Evolutionary conservation across 2,797 vertebrate species (phyloP).

Genomic region (Micrastur ruficollis): DNA sequence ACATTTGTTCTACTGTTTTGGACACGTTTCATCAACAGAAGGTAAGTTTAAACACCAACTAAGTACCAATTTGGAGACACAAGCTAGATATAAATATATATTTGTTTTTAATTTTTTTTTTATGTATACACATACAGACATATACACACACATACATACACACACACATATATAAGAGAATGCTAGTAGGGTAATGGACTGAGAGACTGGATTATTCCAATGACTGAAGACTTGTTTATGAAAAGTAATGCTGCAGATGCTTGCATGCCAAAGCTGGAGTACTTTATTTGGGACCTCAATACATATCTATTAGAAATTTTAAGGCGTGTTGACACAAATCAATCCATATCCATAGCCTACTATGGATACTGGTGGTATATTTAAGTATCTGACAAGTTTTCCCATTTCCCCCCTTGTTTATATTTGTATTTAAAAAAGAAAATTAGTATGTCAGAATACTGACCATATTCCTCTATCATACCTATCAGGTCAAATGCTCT

Average conservation of each 20-base stretch:
- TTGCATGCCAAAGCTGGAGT: neutral
- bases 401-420: no score
- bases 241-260: neutral
- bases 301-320: neutral
- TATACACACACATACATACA: neutral
- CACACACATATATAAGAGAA: neutral
- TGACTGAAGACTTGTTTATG: neutral
- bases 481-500: neutral
- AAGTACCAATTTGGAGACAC: neutral
- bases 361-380: accelerated
- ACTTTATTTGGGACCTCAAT: neutral
- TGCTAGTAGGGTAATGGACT: accelerated
- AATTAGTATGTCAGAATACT: accelerated
- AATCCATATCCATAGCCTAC: accelerated
- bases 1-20: no score
- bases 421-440: no score
- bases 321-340: no score
- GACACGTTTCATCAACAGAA: neutral
- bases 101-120: no score
- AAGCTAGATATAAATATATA: neutral
- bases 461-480: accelerated
- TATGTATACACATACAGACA: no score
- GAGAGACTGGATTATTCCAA: neutral
- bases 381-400: no score
- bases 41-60: neutral